Percentiles rank a stretch among this genome's conserved stretches.
phyloP scores from a whole-genome alignment of 2,888 invertebrate genomes.

The Agonopterix arenella region DNA sequence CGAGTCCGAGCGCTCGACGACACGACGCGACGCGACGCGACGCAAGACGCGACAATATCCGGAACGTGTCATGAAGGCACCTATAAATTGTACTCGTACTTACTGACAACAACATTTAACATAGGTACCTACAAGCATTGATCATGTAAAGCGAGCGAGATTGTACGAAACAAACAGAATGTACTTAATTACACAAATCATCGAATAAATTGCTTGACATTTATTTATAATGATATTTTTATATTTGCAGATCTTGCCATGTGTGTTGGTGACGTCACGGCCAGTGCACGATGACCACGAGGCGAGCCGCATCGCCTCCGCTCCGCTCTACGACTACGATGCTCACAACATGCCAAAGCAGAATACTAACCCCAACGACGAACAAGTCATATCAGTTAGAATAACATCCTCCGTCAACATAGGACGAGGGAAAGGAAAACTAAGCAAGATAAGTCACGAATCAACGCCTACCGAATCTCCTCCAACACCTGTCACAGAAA shows the following conservation, averaged over 20 bases:
- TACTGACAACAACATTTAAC: no score
- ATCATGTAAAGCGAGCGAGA: no score
- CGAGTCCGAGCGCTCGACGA: slow-evolving; percentile 18
- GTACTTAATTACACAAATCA: no score
- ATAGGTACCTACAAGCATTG: no score
- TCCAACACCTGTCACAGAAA: slow-evolving; percentile 12
- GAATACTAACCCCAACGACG: slow-evolving; percentile 34
- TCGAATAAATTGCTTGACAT: no score
- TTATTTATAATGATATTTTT: background rate
- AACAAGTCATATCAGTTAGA: slow-evolving; percentile 73
- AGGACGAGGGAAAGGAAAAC: slow-evolving; percentile 58
- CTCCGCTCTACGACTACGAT: slow-evolving; percentile 21
- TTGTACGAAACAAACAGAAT: no score
- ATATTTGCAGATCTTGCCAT: slow-evolving; percentile 54
- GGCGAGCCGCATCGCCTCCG: slow-evolving; percentile 18
- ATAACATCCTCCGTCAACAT: slow-evolving; percentile 79
- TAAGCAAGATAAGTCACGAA: slow-evolving; percentile 10
- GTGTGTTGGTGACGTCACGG: slow-evolving; percentile 37
- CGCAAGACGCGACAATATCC: slow-evolving; percentile 11
- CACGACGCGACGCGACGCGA: slow-evolving; percentile 3
- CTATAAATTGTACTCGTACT: no score
- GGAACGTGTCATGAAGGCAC: slow-evolving; percentile 15
- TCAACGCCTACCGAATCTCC: slow-evolving; percentile 7
- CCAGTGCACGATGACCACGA: slow-evolving; percentile 32
- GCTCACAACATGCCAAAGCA: slow-evolving; percentile 34